Conservation (phyloP, 2,888 invertebrate genomes). For the Beris morrisii region DNA sequence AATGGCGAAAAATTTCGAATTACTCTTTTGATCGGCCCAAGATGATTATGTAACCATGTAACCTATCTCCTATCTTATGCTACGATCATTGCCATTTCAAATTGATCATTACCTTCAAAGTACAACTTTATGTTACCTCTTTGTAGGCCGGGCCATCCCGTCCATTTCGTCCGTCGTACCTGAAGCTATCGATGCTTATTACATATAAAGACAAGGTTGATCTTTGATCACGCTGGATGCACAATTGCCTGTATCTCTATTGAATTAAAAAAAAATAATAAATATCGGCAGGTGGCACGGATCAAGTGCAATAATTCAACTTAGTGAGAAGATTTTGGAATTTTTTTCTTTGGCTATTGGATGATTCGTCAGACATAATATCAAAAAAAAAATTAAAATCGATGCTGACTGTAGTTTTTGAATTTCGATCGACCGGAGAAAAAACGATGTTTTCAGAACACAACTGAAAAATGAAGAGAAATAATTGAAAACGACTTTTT, state of each 20-base stretch:
- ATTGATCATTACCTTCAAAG: conserved; percentile 15
- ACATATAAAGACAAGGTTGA: too few species aligned
- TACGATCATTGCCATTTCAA: conserved; percentile 9
- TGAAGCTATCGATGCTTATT: too few species aligned
- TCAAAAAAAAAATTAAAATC: not conserved
- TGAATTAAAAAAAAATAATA: not conserved
- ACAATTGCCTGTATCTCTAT: not conserved
- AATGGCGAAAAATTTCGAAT: too few species aligned
- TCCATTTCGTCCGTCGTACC: too few species aligned
- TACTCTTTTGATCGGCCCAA: too few species aligned
- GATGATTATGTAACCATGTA: not conserved
- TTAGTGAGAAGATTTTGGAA: not conserved
- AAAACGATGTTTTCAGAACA: too few species aligned
- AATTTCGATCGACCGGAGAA: too few species aligned
- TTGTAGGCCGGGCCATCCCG: too few species aligned
- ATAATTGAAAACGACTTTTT: too few species aligned
- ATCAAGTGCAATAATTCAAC: conserved; percentile 16
- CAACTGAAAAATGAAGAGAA: too few species aligned
- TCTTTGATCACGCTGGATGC: not conserved
- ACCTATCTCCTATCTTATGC: not conserved
- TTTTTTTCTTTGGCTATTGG: conserved; percentile 2
- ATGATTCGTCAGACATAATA: not conserved
- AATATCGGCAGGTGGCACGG: conserved; percentile 9
- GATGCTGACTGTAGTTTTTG: not conserved
- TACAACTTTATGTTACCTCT: too few species aligned